Percentiles rank a stretch among this genome's conserved stretches.
Evolutionary conservation across 1,140 invertebrate species (phyloP).

Genomic region (Mercenaria mercenaria): DNA sequence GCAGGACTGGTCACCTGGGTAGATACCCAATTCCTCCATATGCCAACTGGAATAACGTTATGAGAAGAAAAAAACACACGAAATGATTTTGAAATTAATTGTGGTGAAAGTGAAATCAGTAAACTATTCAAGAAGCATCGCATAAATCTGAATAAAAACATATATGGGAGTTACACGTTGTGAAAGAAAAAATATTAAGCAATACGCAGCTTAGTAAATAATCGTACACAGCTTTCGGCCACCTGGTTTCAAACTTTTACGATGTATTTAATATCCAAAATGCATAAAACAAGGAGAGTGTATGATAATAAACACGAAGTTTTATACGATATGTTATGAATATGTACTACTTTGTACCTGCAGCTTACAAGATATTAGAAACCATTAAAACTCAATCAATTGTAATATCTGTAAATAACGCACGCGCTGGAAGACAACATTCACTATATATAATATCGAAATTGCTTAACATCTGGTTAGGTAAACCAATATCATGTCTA

Average conservation of each 20-base stretch:
- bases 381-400: neutral
- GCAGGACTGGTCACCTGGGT: too few species aligned
- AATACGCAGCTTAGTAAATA: too few species aligned
- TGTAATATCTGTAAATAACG: neutral
- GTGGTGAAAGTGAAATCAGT: too few species aligned
- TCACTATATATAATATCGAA: neutral
- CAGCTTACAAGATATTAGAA: neutral
- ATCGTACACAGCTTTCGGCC: neutral
- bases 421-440: neutral
- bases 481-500: too few species aligned
- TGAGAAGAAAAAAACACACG: too few species aligned
- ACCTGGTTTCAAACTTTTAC: neutral
- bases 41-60: too few species aligned
- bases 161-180: too few species aligned
- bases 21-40: too few species aligned
- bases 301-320: neutral
- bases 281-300: neutral
- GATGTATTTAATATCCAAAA: neutral
- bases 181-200: too few species aligned
- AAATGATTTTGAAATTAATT: too few species aligned
- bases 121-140: too few species aligned
- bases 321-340: neutral
- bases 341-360: constrained; percentile 14
- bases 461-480: neutral
- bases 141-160: too few species aligned